Base-by-base conservation (phyloP, 2,888 invertebrate genomes). In the Aspidapion aeneum region DNA sequence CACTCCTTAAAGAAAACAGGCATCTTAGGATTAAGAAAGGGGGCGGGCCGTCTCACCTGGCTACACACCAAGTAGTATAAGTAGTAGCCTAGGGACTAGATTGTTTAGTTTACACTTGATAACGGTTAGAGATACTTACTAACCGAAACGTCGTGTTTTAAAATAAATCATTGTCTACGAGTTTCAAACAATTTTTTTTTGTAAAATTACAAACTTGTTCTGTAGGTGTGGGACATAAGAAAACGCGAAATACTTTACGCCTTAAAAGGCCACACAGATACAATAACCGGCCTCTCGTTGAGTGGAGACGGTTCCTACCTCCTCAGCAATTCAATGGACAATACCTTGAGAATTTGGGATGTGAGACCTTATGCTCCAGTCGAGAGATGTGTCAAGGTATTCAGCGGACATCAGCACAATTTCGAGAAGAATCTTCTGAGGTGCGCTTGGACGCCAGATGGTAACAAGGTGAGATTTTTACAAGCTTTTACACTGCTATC, bases 321-420 rank as follows among this genome's bases (percentile, higher is more conserved):
- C 12, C 82, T 99, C 17, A 94, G 97, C 0, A 99, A 98, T 83
- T 86, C 95, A 0, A 98, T 99, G 98, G 99, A 99, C 79, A 94
- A 93, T 76, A 93, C 95, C 1, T 83, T 98, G 35, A 84, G 98
- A 63, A 93, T 98, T 73, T 99, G 98, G 98, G 98, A 99, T 81
- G 90, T 98, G 60, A 84, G 98, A 21, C 96, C 98, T 0, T 98
- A 94, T 82, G 96, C 95, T 1, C 94, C 96, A 0, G 86, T 89
- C 50, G 96, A 97, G 76, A 86, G 98, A 68, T 97, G 97, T 79
- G 91, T 96, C 0, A 96, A 96, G 80, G 88, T 96, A 50, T 85
- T 75, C 22, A 70, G 68, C 66, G 80, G 98, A 0, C 97, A 98
- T 82, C 94, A 95, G 74, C 98, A 98, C 80, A 98, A 96, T 82